Conservation (phyloP, 2,797 vertebrate genomes). For the Nasua narica region DNA sequence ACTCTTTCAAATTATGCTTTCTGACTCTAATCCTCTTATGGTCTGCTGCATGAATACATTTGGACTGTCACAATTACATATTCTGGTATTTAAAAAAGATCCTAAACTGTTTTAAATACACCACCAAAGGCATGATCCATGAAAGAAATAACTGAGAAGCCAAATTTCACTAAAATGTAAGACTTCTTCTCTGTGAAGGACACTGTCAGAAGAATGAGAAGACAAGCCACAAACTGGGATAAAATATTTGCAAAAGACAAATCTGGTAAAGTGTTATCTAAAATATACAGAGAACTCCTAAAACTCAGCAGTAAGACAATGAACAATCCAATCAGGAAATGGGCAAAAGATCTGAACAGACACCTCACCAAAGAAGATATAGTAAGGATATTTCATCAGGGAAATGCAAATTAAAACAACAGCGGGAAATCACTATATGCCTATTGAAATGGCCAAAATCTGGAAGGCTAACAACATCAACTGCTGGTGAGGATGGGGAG, state of each 20-base stretch:
- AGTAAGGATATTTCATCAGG: not conserved
- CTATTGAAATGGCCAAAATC: not conserved
- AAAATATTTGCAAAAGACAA: not conserved
- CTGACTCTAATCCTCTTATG: not conserved
- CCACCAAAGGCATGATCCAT: not conserved
- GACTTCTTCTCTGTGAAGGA: not conserved
- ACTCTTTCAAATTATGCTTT: not conserved
- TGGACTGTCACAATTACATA: not conserved
- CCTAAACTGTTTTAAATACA: not conserved
- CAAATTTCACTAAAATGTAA: not conserved
- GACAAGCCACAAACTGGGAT: not conserved
- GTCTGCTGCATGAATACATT: not conserved
- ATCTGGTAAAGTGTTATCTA: not conserved
- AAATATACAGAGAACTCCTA: not conserved
- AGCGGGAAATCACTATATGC: not conserved
- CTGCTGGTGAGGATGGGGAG: not conserved
- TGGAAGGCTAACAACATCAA: not conserved
- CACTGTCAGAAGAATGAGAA: not conserved
- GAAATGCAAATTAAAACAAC: not conserved
- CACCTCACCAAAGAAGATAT: not conserved
- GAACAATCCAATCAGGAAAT: not conserved
- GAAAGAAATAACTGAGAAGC: not conserved
- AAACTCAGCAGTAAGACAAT: slow-evolving; percentile 14
- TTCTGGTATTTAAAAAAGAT: not conserved
- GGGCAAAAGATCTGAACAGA: not conserved